A percentile compares a stretch with the other conserved stretches of the same genome.
These are phyloP conservation scores for Julus scanicus DNA, from an alignment of 2,888 invertebrate species.

Conservation along the genomic window DNA sequence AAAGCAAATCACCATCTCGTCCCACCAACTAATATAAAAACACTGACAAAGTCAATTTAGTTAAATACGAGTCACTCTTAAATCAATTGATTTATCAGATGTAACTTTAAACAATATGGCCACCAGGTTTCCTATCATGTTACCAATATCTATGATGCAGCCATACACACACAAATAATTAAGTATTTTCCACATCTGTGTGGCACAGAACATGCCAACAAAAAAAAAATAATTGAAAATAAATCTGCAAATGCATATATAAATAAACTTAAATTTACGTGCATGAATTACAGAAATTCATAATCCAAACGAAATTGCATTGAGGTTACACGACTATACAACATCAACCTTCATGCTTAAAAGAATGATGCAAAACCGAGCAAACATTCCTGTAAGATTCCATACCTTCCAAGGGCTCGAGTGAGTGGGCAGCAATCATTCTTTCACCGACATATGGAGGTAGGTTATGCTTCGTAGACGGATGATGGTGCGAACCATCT, in stretches of 20 bases:
- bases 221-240: background rate
- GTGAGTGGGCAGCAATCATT: conserved; percentile 61
- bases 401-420: conserved; percentile 60
- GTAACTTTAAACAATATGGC: background rate
- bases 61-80: too few species aligned
- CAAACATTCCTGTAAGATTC: conserved; percentile 21
- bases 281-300: background rate
- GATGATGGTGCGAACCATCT: conserved; percentile 53
- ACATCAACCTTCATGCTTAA: conserved; percentile 49
- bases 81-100: too few species aligned
- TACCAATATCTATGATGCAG: background rate
- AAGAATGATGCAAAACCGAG: conserved; percentile 46
- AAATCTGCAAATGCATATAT: background rate
- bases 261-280: background rate
- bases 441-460: conserved; percentile 58
- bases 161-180: background rate
- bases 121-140: background rate
- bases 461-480: conserved; percentile 38
- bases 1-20: too few species aligned
- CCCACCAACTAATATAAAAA: too few species aligned
- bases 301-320: background rate
- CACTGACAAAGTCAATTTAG: too few species aligned
- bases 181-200: background rate
- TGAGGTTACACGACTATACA: conserved; percentile 6
- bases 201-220: background rate